Conservation (phyloP, 1,140 invertebrate genomes). For the Sesamia nonagrioides region DNA sequence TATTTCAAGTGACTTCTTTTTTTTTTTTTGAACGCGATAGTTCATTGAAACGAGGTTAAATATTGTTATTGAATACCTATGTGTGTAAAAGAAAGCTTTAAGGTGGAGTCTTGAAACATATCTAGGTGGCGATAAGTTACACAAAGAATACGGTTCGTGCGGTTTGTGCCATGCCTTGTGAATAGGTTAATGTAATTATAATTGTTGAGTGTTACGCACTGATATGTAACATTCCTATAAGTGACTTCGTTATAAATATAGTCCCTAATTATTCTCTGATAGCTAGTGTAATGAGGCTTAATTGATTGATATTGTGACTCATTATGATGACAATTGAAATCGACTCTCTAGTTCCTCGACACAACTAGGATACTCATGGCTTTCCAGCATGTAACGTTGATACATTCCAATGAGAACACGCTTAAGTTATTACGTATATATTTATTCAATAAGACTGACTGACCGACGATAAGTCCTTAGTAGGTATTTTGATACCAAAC, state of each 20-base stretch:
- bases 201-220: constrained; percentile 43
- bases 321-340: constrained; percentile 16
- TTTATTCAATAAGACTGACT: constrained; percentile 69
- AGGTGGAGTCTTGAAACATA: constrained; percentile 67
- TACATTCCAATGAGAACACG: constrained; percentile 61
- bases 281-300: constrained; percentile 39
- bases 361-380: constrained; percentile 57
- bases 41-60: constrained; percentile 5
- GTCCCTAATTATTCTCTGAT: constrained; percentile 35
- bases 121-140: constrained; percentile 55
- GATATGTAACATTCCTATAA: constrained; percentile 55
- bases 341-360: constrained; percentile 26
- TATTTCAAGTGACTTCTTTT: constrained; percentile 12
- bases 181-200: constrained; percentile 43
- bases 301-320: constrained; percentile 37
- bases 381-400: constrained; percentile 48
- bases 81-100: constrained; percentile 74
- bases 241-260: constrained; percentile 46
- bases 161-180: constrained; percentile 59
- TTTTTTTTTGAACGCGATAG: constrained; percentile 26
- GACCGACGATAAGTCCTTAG: constrained; percentile 58
- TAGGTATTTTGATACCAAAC: constrained; percentile 54
- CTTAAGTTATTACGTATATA: constrained; percentile 57
- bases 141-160: constrained; percentile 41
- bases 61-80: constrained; percentile 37